Evolutionary conservation across 2,797 vertebrate species (phyloP).

Genomic region (Pterois miles): DNA sequence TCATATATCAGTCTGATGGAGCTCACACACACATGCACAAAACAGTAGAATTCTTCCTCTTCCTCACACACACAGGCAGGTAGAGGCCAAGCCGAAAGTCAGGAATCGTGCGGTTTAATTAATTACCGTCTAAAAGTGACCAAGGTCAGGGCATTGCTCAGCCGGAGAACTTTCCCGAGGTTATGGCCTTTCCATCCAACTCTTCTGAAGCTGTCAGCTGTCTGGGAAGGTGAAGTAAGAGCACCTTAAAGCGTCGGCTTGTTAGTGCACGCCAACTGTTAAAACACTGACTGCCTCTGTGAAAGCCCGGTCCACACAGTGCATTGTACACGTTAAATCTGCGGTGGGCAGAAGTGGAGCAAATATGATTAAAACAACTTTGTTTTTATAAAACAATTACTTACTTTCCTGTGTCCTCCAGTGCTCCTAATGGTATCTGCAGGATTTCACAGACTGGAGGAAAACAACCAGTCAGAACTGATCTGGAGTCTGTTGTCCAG

Average conservation of each 20-base stretch:
- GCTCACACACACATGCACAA: not conserved
- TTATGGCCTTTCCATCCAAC: constrained; percentile 58
- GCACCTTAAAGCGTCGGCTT: constrained; percentile 44
- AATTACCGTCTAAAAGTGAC: constrained; percentile 81
- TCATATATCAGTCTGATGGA: constrained; percentile 66
- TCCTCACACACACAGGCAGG: constrained; percentile 2
- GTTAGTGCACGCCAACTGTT: not conserved
- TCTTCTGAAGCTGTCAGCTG: constrained; percentile 69
- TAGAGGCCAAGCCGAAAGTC: constrained; percentile 53
- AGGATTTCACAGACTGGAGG: too few species aligned
- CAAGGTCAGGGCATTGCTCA: constrained; percentile 74
- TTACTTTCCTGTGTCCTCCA: too few species aligned
- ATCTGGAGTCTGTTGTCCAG: too few species aligned
- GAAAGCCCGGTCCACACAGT: not conserved
- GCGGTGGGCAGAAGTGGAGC: too few species aligned
- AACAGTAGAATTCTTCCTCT: not conserved
- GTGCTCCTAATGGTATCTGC: too few species aligned
- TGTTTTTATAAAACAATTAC: too few species aligned
- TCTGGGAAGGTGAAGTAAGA: constrained; percentile 54
- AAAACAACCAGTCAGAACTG: too few species aligned
- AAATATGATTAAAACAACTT: too few species aligned
- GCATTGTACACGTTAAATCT: too few species aligned
- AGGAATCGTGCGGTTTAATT: constrained; percentile 81
- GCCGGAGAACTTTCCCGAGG: constrained; percentile 72
- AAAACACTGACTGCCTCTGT: not conserved